A percentile compares a stretch with the other conserved stretches of the same genome.
Conservation (phyloP, 2,888 invertebrate species). For the Platerodrilus igneus region DNA sequence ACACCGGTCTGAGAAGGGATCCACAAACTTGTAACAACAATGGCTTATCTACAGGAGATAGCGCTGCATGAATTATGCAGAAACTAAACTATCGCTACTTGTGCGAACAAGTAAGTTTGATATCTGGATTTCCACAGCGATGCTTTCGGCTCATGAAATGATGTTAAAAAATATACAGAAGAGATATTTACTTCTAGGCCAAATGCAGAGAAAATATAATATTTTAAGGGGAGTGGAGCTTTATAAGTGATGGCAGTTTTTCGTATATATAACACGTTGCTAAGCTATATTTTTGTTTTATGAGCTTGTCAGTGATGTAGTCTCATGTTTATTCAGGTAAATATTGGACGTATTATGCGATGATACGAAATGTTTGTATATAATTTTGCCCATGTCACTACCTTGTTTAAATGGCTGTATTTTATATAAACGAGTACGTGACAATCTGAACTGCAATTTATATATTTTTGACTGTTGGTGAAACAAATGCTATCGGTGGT, state of each 20-base stretch:
- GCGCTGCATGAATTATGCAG: conserved; percentile 42
- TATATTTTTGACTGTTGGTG: no score
- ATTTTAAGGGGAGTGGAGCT: conserved; percentile 1
- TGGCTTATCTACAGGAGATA: conserved; percentile 41
- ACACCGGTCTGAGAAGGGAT: conserved; percentile 31
- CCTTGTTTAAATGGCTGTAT: conserved; percentile 43
- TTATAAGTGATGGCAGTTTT: neutral
- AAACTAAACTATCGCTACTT: conserved; percentile 31
- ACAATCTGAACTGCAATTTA: no score
- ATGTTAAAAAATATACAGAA: conserved; percentile 6
- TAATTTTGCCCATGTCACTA: conserved; percentile 43
- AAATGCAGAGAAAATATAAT: conserved; percentile 6
- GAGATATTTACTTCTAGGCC: neutral
- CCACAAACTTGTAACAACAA: conserved; percentile 40
- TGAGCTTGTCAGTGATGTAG: no score
- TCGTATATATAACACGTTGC: conserved; percentile 3
- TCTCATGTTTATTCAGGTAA: conserved; percentile 38
- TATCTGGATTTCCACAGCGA: conserved; percentile 17
- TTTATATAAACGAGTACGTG: no score
- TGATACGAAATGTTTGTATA: conserved; percentile 43
- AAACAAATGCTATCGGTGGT: no score
- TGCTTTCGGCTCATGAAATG: conserved; percentile 12
- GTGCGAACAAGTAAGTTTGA: conserved; percentile 22
- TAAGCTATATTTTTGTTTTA: no score
- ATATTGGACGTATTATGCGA: conserved; percentile 41